Conservation (phyloP, 2,888 invertebrate genomes). For the Lasioglossum calceatum region DNA sequence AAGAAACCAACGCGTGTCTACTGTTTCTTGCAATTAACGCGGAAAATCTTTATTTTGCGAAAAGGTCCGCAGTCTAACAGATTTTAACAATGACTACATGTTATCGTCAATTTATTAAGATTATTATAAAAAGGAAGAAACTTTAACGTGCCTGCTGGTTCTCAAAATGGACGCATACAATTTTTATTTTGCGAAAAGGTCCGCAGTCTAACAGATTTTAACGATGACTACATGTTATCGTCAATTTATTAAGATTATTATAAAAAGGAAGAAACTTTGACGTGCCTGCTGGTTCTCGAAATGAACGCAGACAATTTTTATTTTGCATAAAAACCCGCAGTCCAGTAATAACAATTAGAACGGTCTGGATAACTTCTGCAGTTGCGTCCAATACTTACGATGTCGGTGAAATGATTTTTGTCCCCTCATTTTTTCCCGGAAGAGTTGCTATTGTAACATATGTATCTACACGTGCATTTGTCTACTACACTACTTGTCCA, state of each 20-base stretch:
- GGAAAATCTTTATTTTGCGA: no score
- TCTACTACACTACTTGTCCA: constrained; percentile 37
- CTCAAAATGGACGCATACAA: no score
- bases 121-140: neutral
- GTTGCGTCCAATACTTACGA: constrained; percentile 25
- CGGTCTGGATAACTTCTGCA: neutral
- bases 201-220: no score
- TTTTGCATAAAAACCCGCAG: neutral
- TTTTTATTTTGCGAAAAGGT: no score
- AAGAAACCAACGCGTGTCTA: no score
- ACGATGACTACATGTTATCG: no score
- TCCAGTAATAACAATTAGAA: neutral
- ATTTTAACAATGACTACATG: neutral
- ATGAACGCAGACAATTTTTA: neutral
- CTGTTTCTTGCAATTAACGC: no score
- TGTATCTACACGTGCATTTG: constrained; percentile 2
- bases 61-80: neutral
- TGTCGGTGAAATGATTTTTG: neutral
- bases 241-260: no score
- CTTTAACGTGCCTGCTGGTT: no score
- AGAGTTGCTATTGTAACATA: neutral
- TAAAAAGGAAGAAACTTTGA: neutral
- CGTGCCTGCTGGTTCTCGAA: neutral
- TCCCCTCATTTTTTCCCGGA: neutral
- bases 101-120: neutral